These are phyloP conservation scores for Limonius californicus DNA, from an alignment of 1,140 invertebrate genomes.

Conservation along the genomic window DNA sequence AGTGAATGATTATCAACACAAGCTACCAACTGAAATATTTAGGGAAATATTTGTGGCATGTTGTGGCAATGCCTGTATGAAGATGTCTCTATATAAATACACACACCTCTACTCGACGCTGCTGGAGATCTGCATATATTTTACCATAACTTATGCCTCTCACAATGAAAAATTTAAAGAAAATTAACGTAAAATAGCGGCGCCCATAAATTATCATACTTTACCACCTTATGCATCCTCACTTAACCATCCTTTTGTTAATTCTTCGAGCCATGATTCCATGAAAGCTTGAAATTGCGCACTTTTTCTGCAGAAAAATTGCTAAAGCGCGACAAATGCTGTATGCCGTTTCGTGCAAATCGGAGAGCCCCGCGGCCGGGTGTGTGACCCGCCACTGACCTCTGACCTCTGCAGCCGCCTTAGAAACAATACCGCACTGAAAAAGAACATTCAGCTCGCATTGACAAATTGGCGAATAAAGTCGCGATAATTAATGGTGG, in stretches of 20 bases:
- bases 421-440: slow-evolving; percentile 30
- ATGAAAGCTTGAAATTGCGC: no score
- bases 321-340: not conserved
- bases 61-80: slow-evolving; percentile 16
- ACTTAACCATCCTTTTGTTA: no score
- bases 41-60: slow-evolving; percentile 21
- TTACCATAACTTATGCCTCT: slow-evolving; percentile 6
- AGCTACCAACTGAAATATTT: slow-evolving; percentile 23
- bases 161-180: slow-evolving; percentile 7
- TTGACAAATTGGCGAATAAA: not conserved
- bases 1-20: slow-evolving; percentile 18
- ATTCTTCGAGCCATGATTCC: no score
- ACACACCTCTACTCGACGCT: slow-evolving; percentile 2
- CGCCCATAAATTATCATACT: not conserved
- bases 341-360: slow-evolving; percentile 25
- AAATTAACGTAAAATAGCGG: slow-evolving; percentile 9
- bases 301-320: no score
- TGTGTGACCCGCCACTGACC: slow-evolving; percentile 34
- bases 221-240: no score
- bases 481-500: not conserved
- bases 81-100: slow-evolving; percentile 17
- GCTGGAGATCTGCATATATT: slow-evolving; percentile 17
- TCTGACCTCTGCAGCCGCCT: slow-evolving; percentile 29
- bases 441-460: not conserved
- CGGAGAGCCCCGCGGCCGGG: slow-evolving; percentile 30